Evolutionary conservation across 1,140 invertebrate genomes (phyloP), one percentile per base, ranked within the genome.

Genomic region (Arctopsyche grandis): DNA sequence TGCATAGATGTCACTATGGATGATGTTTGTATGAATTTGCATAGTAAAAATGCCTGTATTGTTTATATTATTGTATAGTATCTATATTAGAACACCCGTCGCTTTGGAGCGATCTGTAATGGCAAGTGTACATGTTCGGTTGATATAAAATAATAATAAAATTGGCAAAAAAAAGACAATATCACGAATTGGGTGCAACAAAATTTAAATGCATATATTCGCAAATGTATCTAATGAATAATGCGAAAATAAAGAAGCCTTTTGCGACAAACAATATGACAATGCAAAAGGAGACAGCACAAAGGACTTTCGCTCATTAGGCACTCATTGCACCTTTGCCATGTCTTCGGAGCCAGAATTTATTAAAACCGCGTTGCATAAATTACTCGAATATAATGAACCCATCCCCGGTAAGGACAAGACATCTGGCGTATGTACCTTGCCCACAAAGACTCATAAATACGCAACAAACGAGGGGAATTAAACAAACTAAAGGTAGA

Each of bases 401-500:
- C 63, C 63, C 63, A 60, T 60, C 58, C 24, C 21, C 22, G 63
- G 56, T 21, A 60, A 60, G 56, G 69, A 73, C 44, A 74, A 46
- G 44, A 46, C 71, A 74, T 74, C 71, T 74, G 71, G 46, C 48
- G 16, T 14, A n/a, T 21, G 24, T 21, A 74, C 21, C 26, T 73
- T 44, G 29, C 24, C 38, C 38, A n/a, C 66, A 24, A 29, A 69
- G 12, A 43, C 46, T 74, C 71, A 48, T 74, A 74, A 74, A 74
- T 74, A 74, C 71, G 46, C 9, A 74, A 56, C 71, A 22, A 74
- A 74, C 24, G 71, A 74, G 14, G 24, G 24, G 44, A 74, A 74
- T 74, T 74, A 74, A 74, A 56, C 71, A 74, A 56, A 74, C 71
- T 10, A 26, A 46, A 9, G 48, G 38, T 16, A 19, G 16, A 22